These are phyloP conservation scores for Emmelina monodactyla DNA, from an alignment of 2,888 invertebrate genomes.

Conservation along the genomic window DNA sequence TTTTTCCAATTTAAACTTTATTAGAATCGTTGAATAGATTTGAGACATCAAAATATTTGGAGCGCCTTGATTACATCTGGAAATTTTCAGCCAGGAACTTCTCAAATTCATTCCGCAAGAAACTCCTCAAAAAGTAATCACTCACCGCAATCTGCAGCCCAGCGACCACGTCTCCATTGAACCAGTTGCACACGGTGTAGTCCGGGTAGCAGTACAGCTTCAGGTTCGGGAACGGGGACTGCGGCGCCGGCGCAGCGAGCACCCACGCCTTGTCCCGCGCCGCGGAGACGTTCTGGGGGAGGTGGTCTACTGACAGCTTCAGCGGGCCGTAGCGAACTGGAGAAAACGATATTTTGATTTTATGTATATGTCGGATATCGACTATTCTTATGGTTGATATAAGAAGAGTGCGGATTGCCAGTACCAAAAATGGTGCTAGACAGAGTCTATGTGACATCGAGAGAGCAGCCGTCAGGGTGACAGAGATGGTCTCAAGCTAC, in stretches of 20 bases:
- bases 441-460: too few species aligned
- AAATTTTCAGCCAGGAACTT: too few species aligned
- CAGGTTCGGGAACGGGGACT: conserved; percentile 25
- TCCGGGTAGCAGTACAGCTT: conserved; percentile 26
- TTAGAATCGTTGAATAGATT: too few species aligned
- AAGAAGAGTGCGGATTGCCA: too few species aligned
- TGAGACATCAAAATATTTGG: too few species aligned
- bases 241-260: conserved; percentile 24
- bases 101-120: too few species aligned
- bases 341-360: conserved; percentile 1
- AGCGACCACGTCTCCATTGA: conserved; percentile 30
- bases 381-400: too few species aligned
- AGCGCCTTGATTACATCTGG: too few species aligned
- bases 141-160: conserved; percentile 32
- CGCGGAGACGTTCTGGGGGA: conserved; percentile 25
- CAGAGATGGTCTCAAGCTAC: too few species aligned
- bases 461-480: too few species aligned
- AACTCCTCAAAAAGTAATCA: conserved; percentile 2
- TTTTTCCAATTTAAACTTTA: too few species aligned
- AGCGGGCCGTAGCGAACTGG: conserved; percentile 34
- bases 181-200: conserved; percentile 29
- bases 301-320: conserved; percentile 25
- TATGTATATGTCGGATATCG: neutral
- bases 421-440: too few species aligned
- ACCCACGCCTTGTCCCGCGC: conserved; percentile 27